Conservation (phyloP, 1,140 invertebrate genomes). For the Drosophila tsacasi region DNA sequence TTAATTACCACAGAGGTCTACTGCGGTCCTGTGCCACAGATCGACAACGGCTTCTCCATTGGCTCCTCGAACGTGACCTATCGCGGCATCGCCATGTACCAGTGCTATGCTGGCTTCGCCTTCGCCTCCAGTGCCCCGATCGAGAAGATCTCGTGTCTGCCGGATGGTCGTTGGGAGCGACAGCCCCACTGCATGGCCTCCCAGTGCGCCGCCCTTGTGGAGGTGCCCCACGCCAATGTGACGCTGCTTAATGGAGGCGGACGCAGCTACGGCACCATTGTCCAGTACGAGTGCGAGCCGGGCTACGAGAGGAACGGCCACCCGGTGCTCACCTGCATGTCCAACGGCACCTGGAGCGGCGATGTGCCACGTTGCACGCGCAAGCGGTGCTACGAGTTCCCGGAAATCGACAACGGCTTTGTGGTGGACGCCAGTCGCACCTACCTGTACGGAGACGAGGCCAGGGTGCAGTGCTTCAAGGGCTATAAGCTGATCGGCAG, state of each 20-base stretch:
- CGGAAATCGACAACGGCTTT: constrained; percentile 94
- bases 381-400: constrained; percentile 93
- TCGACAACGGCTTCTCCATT: constrained; percentile 98
- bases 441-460: constrained; percentile 96
- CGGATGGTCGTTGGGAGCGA: constrained; percentile 95
- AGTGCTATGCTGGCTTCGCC: constrained; percentile 98
- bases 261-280: constrained; percentile 97
- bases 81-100: constrained; percentile 95
- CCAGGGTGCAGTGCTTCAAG: constrained; percentile 95
- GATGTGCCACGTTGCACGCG: constrained; percentile 95
- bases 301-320: constrained; percentile 95
- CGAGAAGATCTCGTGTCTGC: constrained; percentile 95
- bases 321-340: constrained; percentile 97
- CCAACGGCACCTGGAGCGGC: constrained; percentile 98
- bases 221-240: constrained; percentile 94
- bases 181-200: constrained; percentile 96
- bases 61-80: constrained; percentile 98
- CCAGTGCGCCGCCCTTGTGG: constrained; percentile 95
- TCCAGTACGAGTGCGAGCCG: constrained; percentile 96
- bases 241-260: constrained; percentile 96
- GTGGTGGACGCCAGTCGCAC: constrained; percentile 90
- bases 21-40: constrained; percentile 98
- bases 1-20: constrained; percentile 93
- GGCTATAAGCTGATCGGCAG: constrained; percentile 94
- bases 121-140: constrained; percentile 94